phyloP scores from a whole-genome alignment of 2,797 vertebrate genomes.

The Myotis myotis region DNA sequence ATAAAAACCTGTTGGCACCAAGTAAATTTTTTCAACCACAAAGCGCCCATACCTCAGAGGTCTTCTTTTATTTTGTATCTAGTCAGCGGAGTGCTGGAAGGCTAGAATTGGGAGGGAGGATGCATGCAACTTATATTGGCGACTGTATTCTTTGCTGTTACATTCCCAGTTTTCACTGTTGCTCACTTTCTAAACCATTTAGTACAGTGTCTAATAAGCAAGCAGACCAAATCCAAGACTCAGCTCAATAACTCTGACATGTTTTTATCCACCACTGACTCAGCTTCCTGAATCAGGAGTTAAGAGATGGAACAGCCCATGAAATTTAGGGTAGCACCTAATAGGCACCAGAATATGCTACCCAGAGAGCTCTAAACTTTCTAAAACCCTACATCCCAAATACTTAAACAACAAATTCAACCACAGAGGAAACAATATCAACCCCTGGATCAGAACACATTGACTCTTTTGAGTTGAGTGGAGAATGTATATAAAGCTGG shows the following conservation, averaged over 20 bases:
- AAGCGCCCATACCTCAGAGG: not conserved
- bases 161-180: not conserved
- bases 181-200: not conserved
- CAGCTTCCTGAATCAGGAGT: not conserved
- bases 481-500: not conserved
- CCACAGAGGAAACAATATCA: not conserved
- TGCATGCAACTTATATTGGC: not conserved
- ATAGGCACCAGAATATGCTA: not conserved
- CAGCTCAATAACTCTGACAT: not conserved
- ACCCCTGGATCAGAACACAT: not conserved
- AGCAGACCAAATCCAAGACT: not conserved
- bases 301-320: not conserved
- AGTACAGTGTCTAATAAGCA: not conserved
- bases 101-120: not conserved
- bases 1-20: not conserved
- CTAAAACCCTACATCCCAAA: not conserved
- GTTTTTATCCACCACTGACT: constrained; percentile 19
- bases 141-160: not conserved
- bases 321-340: not conserved
- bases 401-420: not conserved
- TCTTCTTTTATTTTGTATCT: not conserved
- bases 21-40: constrained; percentile 9
- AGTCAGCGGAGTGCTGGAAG: not conserved
- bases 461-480: not conserved
- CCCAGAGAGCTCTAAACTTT: not conserved